These are phyloP conservation scores for Eupithecia tripunctaria DNA, from an alignment of 2,888 invertebrate genomes.

Conservation along the genomic window DNA sequence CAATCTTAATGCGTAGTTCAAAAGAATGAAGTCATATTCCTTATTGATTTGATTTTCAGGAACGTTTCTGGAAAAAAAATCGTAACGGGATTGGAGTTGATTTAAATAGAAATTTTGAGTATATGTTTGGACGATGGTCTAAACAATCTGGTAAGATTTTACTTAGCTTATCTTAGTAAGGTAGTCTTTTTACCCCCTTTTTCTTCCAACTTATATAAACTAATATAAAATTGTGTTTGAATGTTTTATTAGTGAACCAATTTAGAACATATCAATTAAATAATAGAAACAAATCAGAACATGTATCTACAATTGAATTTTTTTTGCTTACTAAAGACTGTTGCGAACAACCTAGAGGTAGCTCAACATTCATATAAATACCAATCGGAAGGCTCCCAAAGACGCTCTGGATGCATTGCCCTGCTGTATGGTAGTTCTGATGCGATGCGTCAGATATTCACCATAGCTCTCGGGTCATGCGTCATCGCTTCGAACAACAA, in stretches of 20 bases:
- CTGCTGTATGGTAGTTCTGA: background rate
- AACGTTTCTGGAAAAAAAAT: slow-evolving; percentile 87
- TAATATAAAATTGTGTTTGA: too few relatives aligned
- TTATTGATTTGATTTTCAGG: slow-evolving; percentile 51
- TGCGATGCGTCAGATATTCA: background rate
- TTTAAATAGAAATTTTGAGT: slow-evolving; percentile 86
- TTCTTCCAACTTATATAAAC: too few relatives aligned
- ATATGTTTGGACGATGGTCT: slow-evolving; percentile 76
- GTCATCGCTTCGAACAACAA: background rate
- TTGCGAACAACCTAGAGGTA: background rate
- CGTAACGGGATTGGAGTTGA: slow-evolving; percentile 83
- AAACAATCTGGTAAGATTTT: background rate
- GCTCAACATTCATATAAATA: background rate
- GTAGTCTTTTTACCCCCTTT: too few relatives aligned
- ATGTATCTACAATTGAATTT: too few relatives aligned
- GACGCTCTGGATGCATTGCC: background rate
- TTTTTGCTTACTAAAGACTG: background rate
- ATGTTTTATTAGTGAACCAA: too few relatives aligned
- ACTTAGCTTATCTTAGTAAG: too few relatives aligned
- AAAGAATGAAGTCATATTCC: background rate
- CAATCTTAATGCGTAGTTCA: background rate
- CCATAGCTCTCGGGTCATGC: background rate
- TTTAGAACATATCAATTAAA: too few relatives aligned
- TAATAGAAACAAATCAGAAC: too few relatives aligned
- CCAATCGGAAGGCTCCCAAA: background rate